Percentiles rank a stretch among this genome's conserved stretches.
These are phyloP conservation scores for Kryptolebias ocellatus DNA, from an alignment of 2,797 vertebrate genomes.

Conservation along the genomic window DNA sequence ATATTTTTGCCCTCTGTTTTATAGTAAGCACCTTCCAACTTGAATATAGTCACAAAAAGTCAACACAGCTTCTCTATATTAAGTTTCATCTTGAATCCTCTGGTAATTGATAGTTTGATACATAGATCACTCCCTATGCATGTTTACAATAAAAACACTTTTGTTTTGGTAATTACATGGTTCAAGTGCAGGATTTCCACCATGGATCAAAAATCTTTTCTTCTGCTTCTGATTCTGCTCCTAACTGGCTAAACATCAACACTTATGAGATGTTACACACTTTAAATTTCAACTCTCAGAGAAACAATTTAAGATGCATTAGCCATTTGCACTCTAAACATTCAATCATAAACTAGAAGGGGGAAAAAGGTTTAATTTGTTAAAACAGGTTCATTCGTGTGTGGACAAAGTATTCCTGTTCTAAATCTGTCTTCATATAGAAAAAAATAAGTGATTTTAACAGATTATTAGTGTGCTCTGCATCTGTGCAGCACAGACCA, in stretches of 20 bases:
- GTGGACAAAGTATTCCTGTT: constrained; percentile 64
- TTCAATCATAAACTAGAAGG: neutral
- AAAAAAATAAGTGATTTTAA: constrained; percentile 71
- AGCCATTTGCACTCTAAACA: constrained; percentile 28
- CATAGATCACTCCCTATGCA: too few relatives aligned
- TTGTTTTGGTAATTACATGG: neutral
- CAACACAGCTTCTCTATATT: too few relatives aligned
- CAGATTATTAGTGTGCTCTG: constrained; percentile 73
- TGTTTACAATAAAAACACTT: too few relatives aligned
- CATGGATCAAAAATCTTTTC: constrained; percentile 43
- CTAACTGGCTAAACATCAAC: constrained; percentile 53
- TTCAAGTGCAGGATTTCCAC: constrained; percentile 49
- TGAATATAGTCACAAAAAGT: too few relatives aligned
- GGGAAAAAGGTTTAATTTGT: constrained; percentile 32
- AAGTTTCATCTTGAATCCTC: too few relatives aligned
- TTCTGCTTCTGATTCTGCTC: constrained; percentile 52
- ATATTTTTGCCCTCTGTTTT: too few relatives aligned
- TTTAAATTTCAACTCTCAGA: constrained; percentile 53
- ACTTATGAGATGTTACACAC: constrained; percentile 62
- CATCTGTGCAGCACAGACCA: constrained; percentile 69
- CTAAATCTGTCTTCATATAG: constrained; percentile 76
- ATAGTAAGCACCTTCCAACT: too few relatives aligned
- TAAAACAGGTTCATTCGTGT: constrained; percentile 66
- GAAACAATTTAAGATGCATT: constrained; percentile 44
- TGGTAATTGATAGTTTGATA: too few relatives aligned